Percentiles rank a stretch among this genome's conserved stretches.
These are phyloP conservation scores for Pterobdella sp. DNA, from an alignment of 2,888 invertebrate species.

Conservation along the genomic window DNA sequence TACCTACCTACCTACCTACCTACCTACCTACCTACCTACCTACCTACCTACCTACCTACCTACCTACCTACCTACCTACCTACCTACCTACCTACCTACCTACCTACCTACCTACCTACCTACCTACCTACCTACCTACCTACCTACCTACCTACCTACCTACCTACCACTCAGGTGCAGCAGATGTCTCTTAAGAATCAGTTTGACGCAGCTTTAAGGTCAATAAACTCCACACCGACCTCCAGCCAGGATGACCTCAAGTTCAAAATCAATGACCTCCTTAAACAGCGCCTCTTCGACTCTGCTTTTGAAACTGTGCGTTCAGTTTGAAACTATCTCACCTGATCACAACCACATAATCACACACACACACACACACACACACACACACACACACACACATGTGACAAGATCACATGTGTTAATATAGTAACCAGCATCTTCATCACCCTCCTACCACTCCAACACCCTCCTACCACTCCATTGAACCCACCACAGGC, in stretches of 20 bases:
- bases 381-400: not conserved
- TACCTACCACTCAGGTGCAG: slow-evolving; percentile 49
- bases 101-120: not conserved
- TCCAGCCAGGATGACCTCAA: slow-evolving; percentile 37
- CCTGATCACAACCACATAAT: not conserved
- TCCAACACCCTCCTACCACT: not conserved
- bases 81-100: not conserved
- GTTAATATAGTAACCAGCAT: not conserved
- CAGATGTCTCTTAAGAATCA: slow-evolving; percentile 58
- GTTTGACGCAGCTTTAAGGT: slow-evolving; percentile 59
- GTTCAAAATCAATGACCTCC: slow-evolving; percentile 58
- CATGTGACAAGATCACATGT: not conserved
- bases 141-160: not conserved
- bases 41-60: not conserved
- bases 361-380: no score
- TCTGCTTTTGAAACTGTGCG: slow-evolving; percentile 69
- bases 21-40: not conserved
- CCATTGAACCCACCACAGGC: slow-evolving; percentile 58
- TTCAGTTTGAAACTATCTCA: not conserved
- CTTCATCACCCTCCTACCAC: not conserved
- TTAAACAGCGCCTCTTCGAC: slow-evolving; percentile 68
- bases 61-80: not conserved
- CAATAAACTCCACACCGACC: slow-evolving; percentile 56
- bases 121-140: not conserved
- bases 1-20: not conserved